Conservation (phyloP, 2,797 vertebrate genomes). For the Sebastes dallii region DNA sequence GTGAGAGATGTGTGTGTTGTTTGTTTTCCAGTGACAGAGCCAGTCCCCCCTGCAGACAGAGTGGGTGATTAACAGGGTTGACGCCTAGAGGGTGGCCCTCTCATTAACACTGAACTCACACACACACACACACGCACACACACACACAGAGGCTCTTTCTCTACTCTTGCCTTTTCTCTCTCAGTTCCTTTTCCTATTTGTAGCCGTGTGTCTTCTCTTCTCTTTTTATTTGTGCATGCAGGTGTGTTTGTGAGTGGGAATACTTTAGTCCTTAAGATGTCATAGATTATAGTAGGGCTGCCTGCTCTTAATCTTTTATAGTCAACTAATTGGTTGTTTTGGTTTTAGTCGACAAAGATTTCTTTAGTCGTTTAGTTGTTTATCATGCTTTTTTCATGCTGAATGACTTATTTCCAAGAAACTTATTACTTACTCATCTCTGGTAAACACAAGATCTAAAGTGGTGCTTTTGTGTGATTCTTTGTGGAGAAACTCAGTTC, state of each 20-base stretch:
- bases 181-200: conserved; percentile 21
- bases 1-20: conserved; percentile 60
- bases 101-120: conserved; percentile 75
- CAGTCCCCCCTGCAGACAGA: conserved; percentile 78
- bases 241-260: background rate
- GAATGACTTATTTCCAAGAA: too few species aligned
- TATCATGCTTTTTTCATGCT: too few species aligned
- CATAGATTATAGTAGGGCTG: background rate
- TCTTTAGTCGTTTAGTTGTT: too few species aligned
- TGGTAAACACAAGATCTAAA: too few species aligned
- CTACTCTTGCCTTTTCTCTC: conserved; percentile 32
- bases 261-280: conserved; percentile 2
- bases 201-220: conserved; percentile 4
- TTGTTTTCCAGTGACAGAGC: conserved; percentile 78
- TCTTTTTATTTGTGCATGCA: conserved; percentile 3
- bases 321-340: too few species aligned
- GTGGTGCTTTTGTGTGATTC: too few species aligned
- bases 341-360: too few species aligned
- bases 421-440: too few species aligned
- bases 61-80: conserved; percentile 83
- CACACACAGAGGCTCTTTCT: conserved; percentile 31
- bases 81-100: conserved; percentile 80
- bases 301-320: too few species aligned
- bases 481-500: too few species aligned
- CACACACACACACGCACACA: conserved; percentile 31